Conservation (phyloP, 2,113 vertebrate species). For the Prionailurus bengalensis region DNA sequence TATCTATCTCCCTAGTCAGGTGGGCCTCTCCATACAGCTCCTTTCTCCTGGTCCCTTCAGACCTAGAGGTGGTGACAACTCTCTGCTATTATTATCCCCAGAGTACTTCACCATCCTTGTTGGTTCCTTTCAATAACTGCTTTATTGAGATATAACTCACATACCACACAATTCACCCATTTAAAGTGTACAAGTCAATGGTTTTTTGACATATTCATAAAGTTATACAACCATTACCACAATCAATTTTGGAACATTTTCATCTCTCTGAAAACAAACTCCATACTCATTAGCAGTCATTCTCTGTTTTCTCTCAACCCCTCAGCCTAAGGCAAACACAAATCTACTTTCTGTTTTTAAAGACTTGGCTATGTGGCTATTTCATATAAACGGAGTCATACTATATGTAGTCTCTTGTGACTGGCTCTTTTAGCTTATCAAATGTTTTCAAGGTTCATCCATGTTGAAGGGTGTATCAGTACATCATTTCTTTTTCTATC, state of each 20-base stretch:
- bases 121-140: background rate
- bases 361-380: background rate
- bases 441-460: background rate
- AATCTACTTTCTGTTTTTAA: background rate
- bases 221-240: background rate
- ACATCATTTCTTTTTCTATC: background rate
- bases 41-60: background rate
- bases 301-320: background rate
- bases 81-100: background rate
- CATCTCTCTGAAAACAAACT: background rate
- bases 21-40: background rate
- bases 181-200: background rate
- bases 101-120: background rate
- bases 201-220: background rate
- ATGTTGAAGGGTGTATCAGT: background rate
- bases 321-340: background rate
- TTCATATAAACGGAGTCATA: background rate
- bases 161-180: background rate
- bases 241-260: background rate
- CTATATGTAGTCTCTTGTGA: background rate
- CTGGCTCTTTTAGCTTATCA: background rate
- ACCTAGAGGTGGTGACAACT: background rate
- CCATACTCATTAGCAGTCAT: background rate
- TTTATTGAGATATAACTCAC: conserved; percentile 11
- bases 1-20: background rate